Evolutionary conservation across 2,113 vertebrate species (phyloP).

Genomic region (Pipra filicauda): DNA sequence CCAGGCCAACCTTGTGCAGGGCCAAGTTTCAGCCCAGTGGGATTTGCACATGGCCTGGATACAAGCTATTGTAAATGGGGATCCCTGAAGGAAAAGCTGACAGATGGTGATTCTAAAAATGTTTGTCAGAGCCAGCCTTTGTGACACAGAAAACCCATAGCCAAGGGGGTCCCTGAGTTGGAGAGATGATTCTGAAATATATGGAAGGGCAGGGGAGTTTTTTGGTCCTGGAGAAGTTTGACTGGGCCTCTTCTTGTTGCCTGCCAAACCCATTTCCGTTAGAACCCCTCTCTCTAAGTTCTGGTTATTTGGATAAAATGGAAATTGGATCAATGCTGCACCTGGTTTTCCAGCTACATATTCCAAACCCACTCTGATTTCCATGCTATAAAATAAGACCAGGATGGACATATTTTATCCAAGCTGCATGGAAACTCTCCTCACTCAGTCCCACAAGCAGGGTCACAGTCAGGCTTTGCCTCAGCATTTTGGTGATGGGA

Average conservation of each 20-base stretch:
- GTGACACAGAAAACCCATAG: conserved; percentile 63
- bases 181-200: conserved; percentile 35
- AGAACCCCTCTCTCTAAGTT: neutral
- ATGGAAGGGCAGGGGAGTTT: neutral
- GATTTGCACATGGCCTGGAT: conserved; percentile 66
- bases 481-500: neutral
- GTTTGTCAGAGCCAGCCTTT: conserved; percentile 66
- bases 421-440: neutral
- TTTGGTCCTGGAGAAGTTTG: conserved; percentile 20
- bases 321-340: conserved; percentile 8
- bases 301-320: conserved; percentile 18
- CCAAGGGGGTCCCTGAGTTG: conserved; percentile 57
- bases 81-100: conserved; percentile 67
- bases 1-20: conserved; percentile 42
- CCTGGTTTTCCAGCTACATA: conserved; percentile 40
- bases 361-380: conserved; percentile 2
- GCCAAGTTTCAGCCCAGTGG: conserved; percentile 69
- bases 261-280: neutral
- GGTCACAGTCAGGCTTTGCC: neutral
- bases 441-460: rapidly evolving
- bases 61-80: conserved; percentile 68
- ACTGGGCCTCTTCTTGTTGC: neutral
- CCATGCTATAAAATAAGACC: neutral
- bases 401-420: neutral
- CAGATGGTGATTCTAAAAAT: conserved; percentile 64